Base-by-base conservation (phyloP, 2,888 invertebrate species). In the Ceriagrion tenellum region DNA sequence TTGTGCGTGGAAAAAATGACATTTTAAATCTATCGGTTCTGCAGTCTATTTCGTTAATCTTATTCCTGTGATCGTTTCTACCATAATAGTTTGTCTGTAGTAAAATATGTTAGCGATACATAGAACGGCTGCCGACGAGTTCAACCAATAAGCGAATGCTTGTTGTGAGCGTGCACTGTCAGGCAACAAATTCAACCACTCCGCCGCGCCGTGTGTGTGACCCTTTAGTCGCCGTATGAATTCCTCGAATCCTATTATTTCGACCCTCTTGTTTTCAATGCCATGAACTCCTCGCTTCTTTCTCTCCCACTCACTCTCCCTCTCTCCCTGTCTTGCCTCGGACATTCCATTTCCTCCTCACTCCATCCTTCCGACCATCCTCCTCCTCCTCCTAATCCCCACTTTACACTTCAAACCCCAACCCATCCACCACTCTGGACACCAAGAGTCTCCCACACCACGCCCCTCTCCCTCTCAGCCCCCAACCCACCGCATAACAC, bases 341-440 rank as follows among this genome's bases (percentile, higher is more conserved):
- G 55, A 55, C 89, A 89, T 55, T 81, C 81, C 81, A 81, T 81
- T 81, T 81, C 81, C 81, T 81, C 81, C 81, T 81, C 26, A 26
- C n/a, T n/a, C 10, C 26, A 10, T 26, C 69, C 47, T 2, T 47
- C 69, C 69, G n/a, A 69, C 69, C 69, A n/a, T 35, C 35, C 35
- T 47, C 81, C 12, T 26, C 23, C 81, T 35, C 81, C 30, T 30
- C 16, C 30, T 6, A 74, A n/a, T 0, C 74, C 74, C 35, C 30
- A 4, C 81, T 13, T 35, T 16, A 81, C 30, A 16, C 81, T 26
- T 81, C 81, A 8, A n/a, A 55, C 89, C 47, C 55, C 47, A 23
- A 40, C 88, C 69, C 69, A 12, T 69, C 18, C 69, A 3, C 69
- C 69, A 69, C n/a, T 69, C 69, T 26, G 10, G 10, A 69, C 26